Conservation (phyloP, 2,888 invertebrate species). For the Dasypogon diadema region DNA sequence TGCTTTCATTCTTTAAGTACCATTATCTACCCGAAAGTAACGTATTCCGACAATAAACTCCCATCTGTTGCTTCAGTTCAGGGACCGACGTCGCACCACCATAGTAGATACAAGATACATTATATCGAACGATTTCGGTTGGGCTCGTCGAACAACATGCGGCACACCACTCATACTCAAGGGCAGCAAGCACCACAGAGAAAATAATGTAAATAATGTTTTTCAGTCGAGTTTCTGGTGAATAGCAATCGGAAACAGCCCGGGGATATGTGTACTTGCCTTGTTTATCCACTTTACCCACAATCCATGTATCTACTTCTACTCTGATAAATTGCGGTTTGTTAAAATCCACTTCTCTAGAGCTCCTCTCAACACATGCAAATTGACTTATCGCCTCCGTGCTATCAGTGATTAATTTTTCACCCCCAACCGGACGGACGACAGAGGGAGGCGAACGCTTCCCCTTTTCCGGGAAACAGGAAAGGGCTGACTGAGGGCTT, state of each 20-base stretch:
- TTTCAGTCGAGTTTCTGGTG: no score
- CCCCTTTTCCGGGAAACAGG: background rate
- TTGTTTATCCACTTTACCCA: background rate
- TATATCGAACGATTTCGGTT: no score
- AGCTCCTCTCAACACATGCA: constrained; percentile 12
- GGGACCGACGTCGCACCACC: no score
- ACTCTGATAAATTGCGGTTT: constrained; percentile 8
- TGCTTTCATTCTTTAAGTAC: constrained; percentile 45
- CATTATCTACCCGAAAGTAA: constrained; percentile 5
- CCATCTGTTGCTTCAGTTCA: constrained; percentile 52
- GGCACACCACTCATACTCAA: background rate
- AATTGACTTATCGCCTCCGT: constrained; percentile 35
- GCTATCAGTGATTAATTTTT: constrained; percentile 30
- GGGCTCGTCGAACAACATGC: no score
- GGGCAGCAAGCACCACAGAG: background rate
- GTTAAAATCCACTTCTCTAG: background rate
- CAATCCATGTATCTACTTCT: background rate
- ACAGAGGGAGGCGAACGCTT: background rate
- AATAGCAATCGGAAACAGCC: background rate
- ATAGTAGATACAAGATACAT: no score
- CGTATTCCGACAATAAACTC: constrained; percentile 27
- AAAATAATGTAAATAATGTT: background rate
- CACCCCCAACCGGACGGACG: background rate
- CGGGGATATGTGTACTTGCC: background rate
- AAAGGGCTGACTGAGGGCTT: background rate